Base-by-base conservation (phyloP, 2,888 invertebrate genomes). In the Caradrina clavipalpis region DNA sequence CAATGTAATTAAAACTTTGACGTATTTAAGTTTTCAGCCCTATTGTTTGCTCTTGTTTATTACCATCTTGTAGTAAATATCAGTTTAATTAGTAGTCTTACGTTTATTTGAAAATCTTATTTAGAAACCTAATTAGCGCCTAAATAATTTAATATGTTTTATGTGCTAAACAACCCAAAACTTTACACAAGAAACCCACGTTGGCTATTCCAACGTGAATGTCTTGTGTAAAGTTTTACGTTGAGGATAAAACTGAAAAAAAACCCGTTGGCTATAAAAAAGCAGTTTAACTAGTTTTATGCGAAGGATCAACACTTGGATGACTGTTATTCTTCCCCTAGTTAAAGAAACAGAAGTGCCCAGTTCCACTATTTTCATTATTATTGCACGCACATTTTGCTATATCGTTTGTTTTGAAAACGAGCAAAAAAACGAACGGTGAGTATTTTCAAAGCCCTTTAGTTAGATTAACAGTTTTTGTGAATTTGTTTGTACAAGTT, bases 231-330 rank as follows among this genome's bases (percentile, higher is more conserved):
- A n/a, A n/a, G n/a, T n/a, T n/a, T n/a, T n/a, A n/a, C 11, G 13
- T 45, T 19, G 17, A 21, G 8, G 31, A 47, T 2, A 39, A 61
- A 55, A 55, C 1, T 49, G 58, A 62, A 66, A 45, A 42, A 13
- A 45, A 39, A 65, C 39, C 22, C 22, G 45, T 49, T 50, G 54
- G 58, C 51, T 51, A 62, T 81, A 86, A 85, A 84, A 80, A 83
- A 78, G 79, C 73, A 81, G 80, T 87, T 78, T 73, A 80, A 79
- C 66, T 85, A 82, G 74, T 85, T 84, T 84, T 83, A 78, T 65
- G 65, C 61, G 55, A 69, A 82, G 76, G 17, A 42, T 78, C 73
- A 82, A 83, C 73, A 82, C 80, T 82, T 70, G 56, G 35, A 72
- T 69, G 71, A 35, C 17, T 42, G 76, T 71, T 68, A 73, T 66